These are phyloP conservation scores for Mus pahari DNA, from an alignment of 2,113 vertebrate genomes.

Conservation along the genomic window DNA sequence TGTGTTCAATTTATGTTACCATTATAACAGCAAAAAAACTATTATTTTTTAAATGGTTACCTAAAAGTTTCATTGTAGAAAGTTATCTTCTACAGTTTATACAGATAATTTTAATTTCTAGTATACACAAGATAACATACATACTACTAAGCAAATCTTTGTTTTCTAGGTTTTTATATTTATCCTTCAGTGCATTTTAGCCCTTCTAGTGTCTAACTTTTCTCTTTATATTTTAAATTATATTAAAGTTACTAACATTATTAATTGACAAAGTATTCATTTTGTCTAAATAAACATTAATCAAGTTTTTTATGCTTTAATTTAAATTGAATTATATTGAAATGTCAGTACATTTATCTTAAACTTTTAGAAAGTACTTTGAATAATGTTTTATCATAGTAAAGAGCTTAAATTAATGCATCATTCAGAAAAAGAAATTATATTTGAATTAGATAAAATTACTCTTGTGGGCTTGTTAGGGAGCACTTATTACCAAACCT, in stretches of 20 bases:
- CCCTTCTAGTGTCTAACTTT: neutral
- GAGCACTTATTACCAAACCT: neutral
- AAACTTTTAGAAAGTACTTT: conserved; percentile 46
- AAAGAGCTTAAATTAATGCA: conserved; percentile 19
- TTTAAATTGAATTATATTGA: conserved; percentile 19
- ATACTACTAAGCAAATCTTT: neutral
- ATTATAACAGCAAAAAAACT: neutral
- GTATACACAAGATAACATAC: neutral
- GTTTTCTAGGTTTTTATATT: conserved; percentile 57
- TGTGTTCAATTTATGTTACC: conserved; percentile 31
- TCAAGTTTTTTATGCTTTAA: neutral
- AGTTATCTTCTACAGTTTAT: neutral
- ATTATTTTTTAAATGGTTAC: neutral
- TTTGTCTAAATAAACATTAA: neutral
- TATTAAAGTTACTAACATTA: neutral
- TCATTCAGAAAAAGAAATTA: conserved; percentile 57
- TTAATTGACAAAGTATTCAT: conserved; percentile 6
- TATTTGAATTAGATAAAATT: conserved; percentile 52
- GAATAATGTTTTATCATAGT: conserved; percentile 2
- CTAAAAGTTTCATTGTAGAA: conserved; percentile 32
- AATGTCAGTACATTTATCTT: conserved; percentile 31
- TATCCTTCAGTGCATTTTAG: conserved; percentile 28
- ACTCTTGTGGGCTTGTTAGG: neutral
- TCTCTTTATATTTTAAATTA: conserved; percentile 46
- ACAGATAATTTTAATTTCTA: conserved; percentile 49